Evolutionary conservation across 2,113 vertebrate genomes (phyloP).

Genomic region (Psilopogon haemacephalus): DNA sequence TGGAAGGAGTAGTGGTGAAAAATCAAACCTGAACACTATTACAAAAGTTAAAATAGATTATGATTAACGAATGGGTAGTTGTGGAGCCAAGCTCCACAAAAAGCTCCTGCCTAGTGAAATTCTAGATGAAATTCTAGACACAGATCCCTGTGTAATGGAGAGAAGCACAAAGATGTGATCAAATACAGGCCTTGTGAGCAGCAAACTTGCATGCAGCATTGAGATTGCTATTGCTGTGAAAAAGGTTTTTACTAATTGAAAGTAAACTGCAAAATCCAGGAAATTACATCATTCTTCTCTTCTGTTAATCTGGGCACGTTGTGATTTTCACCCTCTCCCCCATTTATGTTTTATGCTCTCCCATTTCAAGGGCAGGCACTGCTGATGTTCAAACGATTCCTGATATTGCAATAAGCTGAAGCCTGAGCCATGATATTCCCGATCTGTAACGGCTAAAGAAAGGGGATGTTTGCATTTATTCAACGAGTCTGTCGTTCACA

Average conservation of each 20-base stretch:
- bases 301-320: background rate
- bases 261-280: background rate
- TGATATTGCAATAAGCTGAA: background rate
- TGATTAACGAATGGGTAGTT: constrained; percentile 43
- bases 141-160: background rate
- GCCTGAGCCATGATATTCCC: background rate
- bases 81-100: background rate
- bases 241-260: background rate
- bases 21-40: constrained; percentile 68
- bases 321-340: background rate
- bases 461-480: background rate
- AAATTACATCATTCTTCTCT: background rate
- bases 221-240: background rate
- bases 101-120: background rate
- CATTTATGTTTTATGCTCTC: background rate
- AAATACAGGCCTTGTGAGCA: background rate
- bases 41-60: constrained; percentile 75
- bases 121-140: background rate
- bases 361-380: background rate
- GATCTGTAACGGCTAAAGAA: background rate
- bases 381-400: background rate
- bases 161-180: background rate
- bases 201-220: background rate
- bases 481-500: background rate
- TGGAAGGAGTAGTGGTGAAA: constrained; percentile 76